Evolutionary conservation across 2,113 vertebrate genomes (phyloP), one percentile per base, ranked within the genome.

Genomic region (Heterotilapia buettikoferi): DNA sequence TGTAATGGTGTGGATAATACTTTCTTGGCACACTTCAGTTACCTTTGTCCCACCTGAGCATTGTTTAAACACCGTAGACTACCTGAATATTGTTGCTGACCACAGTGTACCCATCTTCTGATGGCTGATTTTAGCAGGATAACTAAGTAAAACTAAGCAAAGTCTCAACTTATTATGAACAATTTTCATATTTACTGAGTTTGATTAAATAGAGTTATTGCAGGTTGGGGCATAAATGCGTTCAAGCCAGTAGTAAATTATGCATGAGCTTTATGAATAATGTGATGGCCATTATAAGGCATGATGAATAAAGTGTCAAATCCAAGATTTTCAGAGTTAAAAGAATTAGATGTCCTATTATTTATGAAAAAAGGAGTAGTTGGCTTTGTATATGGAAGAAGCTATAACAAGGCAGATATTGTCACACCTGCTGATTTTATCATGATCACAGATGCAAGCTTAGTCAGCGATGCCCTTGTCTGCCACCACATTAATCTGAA

Each of bases 401-500:
- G 66, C 10, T 24, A 40, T 73, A 73, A 45, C 11, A 6, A 73
- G 38, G 21, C 21, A 73, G 66, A 7, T 45, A 16, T 26, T 10
- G 0, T 73, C 38, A 45, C 12, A 68, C 33, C 19, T 68, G 36
- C 8, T 73, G 38, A 45, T 73, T 73, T 45, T 24, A 71, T 63
- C 59, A n/a, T 26, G 21, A 73, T 73, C 38, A 45, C 66, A 73
- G 38, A 24, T 45, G 21, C 53, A 19, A 21, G 59, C 80, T 57
- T 57, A 57, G 86, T 88, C 53, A 83, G 87, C 47, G 6, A 26
- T 36, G 61, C 57, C 82, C 47, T 63, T 19, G 71, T 79, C 73
- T 84, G 66, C 38, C 19, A 21, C 14, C 33, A 47, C 56, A 83
- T 90, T 87, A 83, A 90, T 93, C 71, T 82, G 79, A 81, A 93